These are phyloP conservation scores for Araneus ventricosus DNA, from an alignment of 1,140 invertebrate genomes.

Conservation along the genomic window DNA sequence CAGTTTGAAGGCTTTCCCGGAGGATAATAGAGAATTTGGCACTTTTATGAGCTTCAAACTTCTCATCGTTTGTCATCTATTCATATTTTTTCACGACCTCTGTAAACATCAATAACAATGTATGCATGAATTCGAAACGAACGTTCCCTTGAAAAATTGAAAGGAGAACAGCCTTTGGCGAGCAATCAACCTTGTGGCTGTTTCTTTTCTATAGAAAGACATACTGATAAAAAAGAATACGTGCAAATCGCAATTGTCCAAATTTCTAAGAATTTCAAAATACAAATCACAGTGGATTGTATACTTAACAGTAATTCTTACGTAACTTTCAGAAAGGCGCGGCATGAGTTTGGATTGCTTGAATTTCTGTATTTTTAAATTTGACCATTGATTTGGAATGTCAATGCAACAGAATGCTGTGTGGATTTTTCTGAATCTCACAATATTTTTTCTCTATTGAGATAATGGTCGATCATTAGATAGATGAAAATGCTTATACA, in stretches of 20 bases:
- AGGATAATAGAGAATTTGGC: conserved; percentile 63
- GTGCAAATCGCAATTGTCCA: background rate
- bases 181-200: background rate
- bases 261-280: background rate
- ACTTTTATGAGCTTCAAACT: conserved; percentile 63
- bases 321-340: too few relatives aligned
- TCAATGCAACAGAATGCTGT: too few relatives aligned
- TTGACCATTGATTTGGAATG: too few relatives aligned
- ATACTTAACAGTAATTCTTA: too few relatives aligned
- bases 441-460: too few relatives aligned
- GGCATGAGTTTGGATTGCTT: too few relatives aligned
- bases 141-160: background rate
- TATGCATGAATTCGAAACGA: background rate
- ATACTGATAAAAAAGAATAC: background rate
- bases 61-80: conserved; percentile 49
- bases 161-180: background rate
- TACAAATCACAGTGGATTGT: background rate
- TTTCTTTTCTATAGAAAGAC: background rate
- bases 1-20: conserved; percentile 30
- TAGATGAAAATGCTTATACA: too few relatives aligned
- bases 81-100: background rate
- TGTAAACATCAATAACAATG: conserved; percentile 10
- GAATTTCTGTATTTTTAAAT: too few relatives aligned
- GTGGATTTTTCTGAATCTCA: too few relatives aligned
- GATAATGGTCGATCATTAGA: too few relatives aligned